A percentile compares a stretch with the other conserved stretches of the same genome.
Conservation (phyloP, 2,888 invertebrate species). For the Ophraella communa region DNA sequence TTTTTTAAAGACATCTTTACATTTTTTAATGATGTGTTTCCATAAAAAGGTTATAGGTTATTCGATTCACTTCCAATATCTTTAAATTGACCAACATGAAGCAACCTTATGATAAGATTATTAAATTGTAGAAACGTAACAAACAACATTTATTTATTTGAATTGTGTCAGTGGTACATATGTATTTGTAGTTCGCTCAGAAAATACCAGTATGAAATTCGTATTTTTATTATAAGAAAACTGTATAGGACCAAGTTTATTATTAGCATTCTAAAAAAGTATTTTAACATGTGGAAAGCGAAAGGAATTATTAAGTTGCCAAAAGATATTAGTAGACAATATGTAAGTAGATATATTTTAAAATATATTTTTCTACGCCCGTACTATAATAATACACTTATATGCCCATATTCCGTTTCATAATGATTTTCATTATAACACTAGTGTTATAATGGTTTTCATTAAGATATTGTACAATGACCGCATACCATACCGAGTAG, state of each 20-base stretch:
- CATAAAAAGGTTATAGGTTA: background rate
- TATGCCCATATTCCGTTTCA: too few relatives aligned
- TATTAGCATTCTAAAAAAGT: background rate
- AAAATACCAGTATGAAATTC: background rate
- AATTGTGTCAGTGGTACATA: background rate
- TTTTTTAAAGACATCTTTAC: too few relatives aligned
- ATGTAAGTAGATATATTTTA: background rate
- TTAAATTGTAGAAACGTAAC: background rate
- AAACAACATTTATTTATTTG: background rate
- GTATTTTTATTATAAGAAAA: background rate
- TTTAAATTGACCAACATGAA: background rate
- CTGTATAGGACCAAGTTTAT: background rate
- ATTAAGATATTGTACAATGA: too few relatives aligned
- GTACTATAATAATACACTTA: too few relatives aligned
- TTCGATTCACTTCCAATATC: background rate
- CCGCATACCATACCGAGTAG: too few relatives aligned
- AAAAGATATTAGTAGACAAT: background rate
- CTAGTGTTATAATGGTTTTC: too few relatives aligned
- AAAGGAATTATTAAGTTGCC: background rate
- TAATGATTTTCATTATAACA: too few relatives aligned
- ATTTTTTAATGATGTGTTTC: background rate
- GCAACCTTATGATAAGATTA: background rate
- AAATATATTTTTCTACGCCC: background rate
- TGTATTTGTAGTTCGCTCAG: background rate
- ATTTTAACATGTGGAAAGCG: background rate